Evolutionary conservation across 2,888 invertebrate genomes (phyloP).

Genomic region (Watsonalla cultraria): DNA sequence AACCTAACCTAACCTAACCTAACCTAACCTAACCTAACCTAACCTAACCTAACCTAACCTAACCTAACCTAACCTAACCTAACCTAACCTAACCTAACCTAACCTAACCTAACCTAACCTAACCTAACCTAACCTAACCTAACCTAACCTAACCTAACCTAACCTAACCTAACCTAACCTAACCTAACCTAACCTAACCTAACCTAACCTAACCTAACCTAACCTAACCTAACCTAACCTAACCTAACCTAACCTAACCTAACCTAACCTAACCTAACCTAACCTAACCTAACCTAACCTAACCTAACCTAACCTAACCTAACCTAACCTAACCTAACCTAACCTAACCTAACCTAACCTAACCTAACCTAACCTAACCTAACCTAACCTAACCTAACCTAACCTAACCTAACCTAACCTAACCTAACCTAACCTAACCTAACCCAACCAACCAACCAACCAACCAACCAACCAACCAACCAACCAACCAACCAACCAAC

Average conservation of each 20-base stretch:
- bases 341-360: constrained; percentile 17
- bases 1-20: constrained; percentile 11
- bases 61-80: constrained; percentile 15
- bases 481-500: too few relatives aligned
- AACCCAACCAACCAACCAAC: constrained; percentile 1
- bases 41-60: constrained; percentile 14
- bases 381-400: constrained; percentile 19
- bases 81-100: constrained; percentile 15
- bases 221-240: constrained; percentile 16
- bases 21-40: constrained; percentile 13
- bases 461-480: not conserved
- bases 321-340: constrained; percentile 20
- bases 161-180: constrained; percentile 23
- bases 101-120: constrained; percentile 20
- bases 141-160: constrained; percentile 20
- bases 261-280: constrained; percentile 18
- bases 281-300: constrained; percentile 24
- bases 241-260: constrained; percentile 21
- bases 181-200: constrained; percentile 22
- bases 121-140: constrained; percentile 22
- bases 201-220: constrained; percentile 6
- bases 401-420: constrained; percentile 11
- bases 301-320: constrained; percentile 17
- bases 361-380: constrained; percentile 17
- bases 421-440: constrained; percentile 6